phyloP scores from a whole-genome alignment of 2,888 invertebrate species.

The Chrysomela aeneicollis region DNA sequence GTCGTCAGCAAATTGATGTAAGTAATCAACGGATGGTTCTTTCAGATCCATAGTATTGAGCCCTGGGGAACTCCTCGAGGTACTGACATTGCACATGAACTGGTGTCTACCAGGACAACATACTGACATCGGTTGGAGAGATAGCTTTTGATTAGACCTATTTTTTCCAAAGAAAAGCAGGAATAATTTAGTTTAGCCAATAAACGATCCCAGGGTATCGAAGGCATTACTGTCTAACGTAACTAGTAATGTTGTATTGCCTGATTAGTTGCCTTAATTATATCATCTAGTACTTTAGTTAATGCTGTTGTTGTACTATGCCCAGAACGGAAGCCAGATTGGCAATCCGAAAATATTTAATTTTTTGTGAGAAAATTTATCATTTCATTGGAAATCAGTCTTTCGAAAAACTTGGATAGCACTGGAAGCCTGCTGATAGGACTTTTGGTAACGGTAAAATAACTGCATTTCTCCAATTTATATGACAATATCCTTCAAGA shows the following conservation, averaged over 20 bases:
- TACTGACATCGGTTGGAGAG: conserved; percentile 8
- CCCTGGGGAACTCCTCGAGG: not conserved
- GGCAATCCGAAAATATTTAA: not conserved
- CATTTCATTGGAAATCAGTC: not conserved
- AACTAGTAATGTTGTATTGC: not conserved
- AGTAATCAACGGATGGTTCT: too few relatives aligned
- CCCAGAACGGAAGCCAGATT: not conserved
- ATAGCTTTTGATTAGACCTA: not conserved
- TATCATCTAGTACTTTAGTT: not conserved
- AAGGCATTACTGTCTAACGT: not conserved
- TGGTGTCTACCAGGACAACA: not conserved
- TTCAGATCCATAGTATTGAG: not conserved
- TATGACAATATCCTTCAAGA: not conserved
- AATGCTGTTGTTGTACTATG: not conserved
- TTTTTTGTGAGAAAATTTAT: not conserved
- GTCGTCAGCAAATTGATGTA: not conserved
- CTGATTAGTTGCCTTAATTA: not conserved
- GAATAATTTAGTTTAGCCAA: not conserved
- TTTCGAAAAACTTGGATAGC: not conserved
- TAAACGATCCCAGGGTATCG: not conserved
- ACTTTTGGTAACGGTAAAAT: not conserved
- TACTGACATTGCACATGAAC: not conserved
- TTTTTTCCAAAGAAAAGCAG: not conserved
- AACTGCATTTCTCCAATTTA: conserved; percentile 2
- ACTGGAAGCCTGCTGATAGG: conserved; percentile 1